These are phyloP conservation scores for Enteromius viviparus DNA, from an alignment of 2,797 vertebrate species.

Conservation along the genomic window DNA sequence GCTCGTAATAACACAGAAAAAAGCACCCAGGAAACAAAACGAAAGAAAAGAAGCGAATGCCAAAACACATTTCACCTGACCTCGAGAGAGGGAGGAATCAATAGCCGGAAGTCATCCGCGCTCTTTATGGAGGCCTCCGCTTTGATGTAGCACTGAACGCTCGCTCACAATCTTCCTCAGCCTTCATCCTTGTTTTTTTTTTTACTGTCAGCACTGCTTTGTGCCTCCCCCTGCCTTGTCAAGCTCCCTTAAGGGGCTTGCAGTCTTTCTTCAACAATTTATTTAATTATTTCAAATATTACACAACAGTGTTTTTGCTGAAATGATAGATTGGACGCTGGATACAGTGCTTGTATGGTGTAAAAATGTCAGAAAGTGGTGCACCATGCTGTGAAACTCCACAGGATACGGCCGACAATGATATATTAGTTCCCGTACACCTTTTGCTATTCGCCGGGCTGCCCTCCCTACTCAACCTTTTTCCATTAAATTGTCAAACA, in stretches of 20 bases:
- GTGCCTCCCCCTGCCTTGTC: conserved; percentile 5
- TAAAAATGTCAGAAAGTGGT: conserved; percentile 41
- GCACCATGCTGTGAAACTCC: conserved; percentile 23
- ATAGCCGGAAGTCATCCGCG: conserved; percentile 46
- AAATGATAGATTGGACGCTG: conserved; percentile 25
- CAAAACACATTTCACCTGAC: conserved; percentile 65
- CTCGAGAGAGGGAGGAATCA: conserved; percentile 46
- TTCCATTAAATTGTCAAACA: conserved; percentile 60
- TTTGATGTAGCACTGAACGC: conserved; percentile 59
- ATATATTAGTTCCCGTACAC: conserved; percentile 37
- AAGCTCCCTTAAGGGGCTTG: conserved; percentile 3
- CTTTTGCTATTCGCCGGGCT: conserved; percentile 21
- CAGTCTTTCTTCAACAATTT: conserved; percentile 29
- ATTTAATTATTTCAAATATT: conserved; percentile 46
- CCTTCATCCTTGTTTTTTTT: conserved; percentile 57
- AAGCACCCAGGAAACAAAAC: conserved; percentile 62
- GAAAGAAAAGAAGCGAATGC: conserved; percentile 66
- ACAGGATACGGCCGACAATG: conserved; percentile 23
- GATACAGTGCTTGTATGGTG: conserved; percentile 24
- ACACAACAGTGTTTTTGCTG: conserved; percentile 28
- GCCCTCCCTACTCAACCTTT: conserved; percentile 40
- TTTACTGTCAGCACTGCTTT: conserved; percentile 47
- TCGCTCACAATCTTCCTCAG: conserved; percentile 53
- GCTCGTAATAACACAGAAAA: conserved; percentile 67
- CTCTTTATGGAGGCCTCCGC: conserved; percentile 19